Evolutionary conservation across 2,888 invertebrate genomes (phyloP).

Genomic region (Heteropelma amictum): DNA sequence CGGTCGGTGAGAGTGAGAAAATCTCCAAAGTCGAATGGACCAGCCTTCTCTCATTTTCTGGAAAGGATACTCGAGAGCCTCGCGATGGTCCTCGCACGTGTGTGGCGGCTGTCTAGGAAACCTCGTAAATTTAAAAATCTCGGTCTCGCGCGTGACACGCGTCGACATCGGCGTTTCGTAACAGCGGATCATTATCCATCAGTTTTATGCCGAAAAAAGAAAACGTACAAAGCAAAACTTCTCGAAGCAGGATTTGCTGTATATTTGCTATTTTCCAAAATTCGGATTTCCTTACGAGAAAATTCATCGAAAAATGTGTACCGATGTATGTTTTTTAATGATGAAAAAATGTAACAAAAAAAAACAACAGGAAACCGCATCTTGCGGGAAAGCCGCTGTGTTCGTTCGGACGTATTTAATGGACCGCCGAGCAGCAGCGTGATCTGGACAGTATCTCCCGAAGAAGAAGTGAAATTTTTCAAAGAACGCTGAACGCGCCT

Average conservation of each 20-base stretch:
- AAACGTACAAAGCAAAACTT: no score
- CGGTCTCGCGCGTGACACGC: conserved; percentile 33
- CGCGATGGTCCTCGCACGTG: conserved; percentile 41
- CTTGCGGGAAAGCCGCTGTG: conserved; percentile 48
- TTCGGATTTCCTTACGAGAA: no score
- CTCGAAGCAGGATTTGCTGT: no score
- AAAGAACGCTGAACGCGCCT: not conserved
- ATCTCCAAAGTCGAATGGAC: conserved; percentile 66
- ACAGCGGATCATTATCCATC: not conserved
- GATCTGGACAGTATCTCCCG: conserved; percentile 64
- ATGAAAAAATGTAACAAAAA: not conserved
- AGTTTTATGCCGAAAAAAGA: not conserved
- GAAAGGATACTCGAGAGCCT: conserved; percentile 66
- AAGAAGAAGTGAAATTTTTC: conserved; percentile 51
- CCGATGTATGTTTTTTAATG: no score
- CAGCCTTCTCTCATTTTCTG: conserved; percentile 65
- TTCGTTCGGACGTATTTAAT: conserved; percentile 58
- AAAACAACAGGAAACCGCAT: conserved; percentile 51
- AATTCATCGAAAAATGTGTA: no score
- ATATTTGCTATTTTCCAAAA: no score
- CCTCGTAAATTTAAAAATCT: conserved; percentile 52
- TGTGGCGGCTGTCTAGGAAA: conserved; percentile 35
- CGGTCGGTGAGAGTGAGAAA: conserved; percentile 11
- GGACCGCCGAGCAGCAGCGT: conserved; percentile 54
- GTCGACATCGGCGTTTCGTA: conserved; percentile 16